Evolutionary conservation across 2,113 vertebrate genomes (phyloP).

Genomic region (Sinocyclocheilus maitianheensis): DNA sequence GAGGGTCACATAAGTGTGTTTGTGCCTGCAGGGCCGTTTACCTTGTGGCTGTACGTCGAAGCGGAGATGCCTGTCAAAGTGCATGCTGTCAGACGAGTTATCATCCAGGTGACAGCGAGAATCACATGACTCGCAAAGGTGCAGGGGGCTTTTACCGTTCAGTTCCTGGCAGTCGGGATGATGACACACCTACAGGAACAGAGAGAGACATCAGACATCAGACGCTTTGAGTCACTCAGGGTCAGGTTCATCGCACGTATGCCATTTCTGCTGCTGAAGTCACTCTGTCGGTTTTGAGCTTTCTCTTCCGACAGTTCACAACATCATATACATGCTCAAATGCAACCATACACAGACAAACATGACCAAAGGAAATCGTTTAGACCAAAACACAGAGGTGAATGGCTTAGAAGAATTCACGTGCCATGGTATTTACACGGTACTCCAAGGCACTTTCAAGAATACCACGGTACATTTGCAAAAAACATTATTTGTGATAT

Average conservation of each 20-base stretch:
- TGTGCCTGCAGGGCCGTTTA: slow-evolving; percentile 57
- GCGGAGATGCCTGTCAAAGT: slow-evolving; percentile 86
- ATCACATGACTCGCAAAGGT: slow-evolving; percentile 89
- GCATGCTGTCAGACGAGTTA: slow-evolving; percentile 80
- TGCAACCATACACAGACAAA: not conserved
- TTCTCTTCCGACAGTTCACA: not conserved
- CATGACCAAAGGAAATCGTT: not conserved
- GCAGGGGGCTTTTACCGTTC: slow-evolving; percentile 81
- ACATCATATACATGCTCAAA: not conserved
- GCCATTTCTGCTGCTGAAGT: not conserved
- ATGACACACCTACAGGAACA: slow-evolving; percentile 84
- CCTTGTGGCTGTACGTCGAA: slow-evolving; percentile 89
- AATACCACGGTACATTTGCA: not conserved
- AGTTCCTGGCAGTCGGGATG: slow-evolving; percentile 86
- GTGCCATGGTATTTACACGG: not conserved
- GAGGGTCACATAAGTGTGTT: not conserved
- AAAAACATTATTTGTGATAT: not conserved
- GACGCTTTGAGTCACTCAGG: not conserved
- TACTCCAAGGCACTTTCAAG: not conserved
- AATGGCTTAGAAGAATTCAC: not conserved
- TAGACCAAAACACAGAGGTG: not conserved
- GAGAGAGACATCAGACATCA: slow-evolving; percentile 18
- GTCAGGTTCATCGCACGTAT: too few relatives aligned
- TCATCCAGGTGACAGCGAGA: slow-evolving; percentile 78
- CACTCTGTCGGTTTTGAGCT: not conserved